Percentiles rank a stretch among this genome's conserved stretches.
Conservation (phyloP, 1,140 invertebrate genomes). For the Batillaria attramentaria region DNA sequence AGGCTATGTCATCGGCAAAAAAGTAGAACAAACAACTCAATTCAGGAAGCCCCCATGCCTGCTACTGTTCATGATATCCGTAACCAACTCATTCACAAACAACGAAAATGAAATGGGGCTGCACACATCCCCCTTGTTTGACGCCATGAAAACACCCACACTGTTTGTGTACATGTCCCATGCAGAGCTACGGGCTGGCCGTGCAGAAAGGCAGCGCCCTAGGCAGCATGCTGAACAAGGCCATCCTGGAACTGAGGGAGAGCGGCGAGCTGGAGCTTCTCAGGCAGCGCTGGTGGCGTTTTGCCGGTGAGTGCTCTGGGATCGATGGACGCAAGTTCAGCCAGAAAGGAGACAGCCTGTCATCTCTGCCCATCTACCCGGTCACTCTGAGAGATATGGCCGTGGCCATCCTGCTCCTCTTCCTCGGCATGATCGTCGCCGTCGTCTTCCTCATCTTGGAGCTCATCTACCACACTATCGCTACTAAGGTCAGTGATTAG, state of each 20-base stretch:
- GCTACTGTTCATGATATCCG: not conserved
- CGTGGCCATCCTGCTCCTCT: constrained; percentile 51
- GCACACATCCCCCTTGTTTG: too few species aligned
- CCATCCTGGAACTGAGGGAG: constrained; percentile 54
- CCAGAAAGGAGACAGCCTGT: constrained; percentile 39
- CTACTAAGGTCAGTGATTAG: constrained; percentile 42
- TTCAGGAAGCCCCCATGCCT: not conserved
- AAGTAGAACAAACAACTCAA: too few species aligned
- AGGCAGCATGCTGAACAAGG: constrained; percentile 49
- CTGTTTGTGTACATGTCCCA: not conserved
- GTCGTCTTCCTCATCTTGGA: constrained; percentile 51
- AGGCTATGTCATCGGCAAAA: too few species aligned
- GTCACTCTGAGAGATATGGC: constrained; percentile 48
- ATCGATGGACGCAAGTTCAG: constrained; percentile 37
- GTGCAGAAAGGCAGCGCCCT: constrained; percentile 16
- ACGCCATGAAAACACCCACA: not conserved
- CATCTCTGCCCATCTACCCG: constrained; percentile 45
- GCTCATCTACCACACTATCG: constrained; percentile 42
- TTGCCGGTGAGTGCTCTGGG: constrained; percentile 71
- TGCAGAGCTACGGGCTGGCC: constrained; percentile 20
- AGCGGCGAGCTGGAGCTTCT: constrained; percentile 55
- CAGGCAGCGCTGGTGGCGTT: constrained; percentile 63
- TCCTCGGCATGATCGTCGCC: constrained; percentile 48
- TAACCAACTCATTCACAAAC: not conserved
- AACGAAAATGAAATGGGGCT: not conserved